Base-by-base conservation (phyloP, 2,113 vertebrate species). In the Tachysurus fulvidraco region DNA sequence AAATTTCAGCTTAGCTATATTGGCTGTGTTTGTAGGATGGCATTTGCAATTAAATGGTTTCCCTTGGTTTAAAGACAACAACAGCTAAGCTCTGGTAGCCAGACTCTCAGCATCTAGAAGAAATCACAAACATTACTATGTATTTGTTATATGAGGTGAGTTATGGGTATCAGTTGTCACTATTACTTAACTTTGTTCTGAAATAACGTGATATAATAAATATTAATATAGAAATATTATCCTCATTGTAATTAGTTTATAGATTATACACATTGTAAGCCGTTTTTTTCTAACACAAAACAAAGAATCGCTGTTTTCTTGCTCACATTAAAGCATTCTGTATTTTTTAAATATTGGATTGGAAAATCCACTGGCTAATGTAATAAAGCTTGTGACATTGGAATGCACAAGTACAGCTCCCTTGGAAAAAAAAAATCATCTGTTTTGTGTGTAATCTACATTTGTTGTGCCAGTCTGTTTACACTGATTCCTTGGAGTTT, bases 381-480 rank as follows among this genome's bases (percentile, higher is more conserved):
- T 59, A 11, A 46, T 71, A 55, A 86, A 84, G 89, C 81, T 88
- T 87, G 21, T 92, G 91, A 92, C 90, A 92, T 84, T 64, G 90
- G 93, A 93, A 94, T 93, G 89, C 89, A 91, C 89, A 94, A 94
- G 90, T 93, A 90, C 44, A 86, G 91, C 90, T 93, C 91, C 90
- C 84, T 88, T 36, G 46, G 5, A 23, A 30, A 84, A 83, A 86
- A 89, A 50, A 30, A n/a, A 44, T 64, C 82, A 91, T 94, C 91
- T 92, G 92, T 92, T 81, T 91, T 83, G 83, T 90, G 90, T 91
- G 88, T 90, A 92, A 91, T 94, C 91, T 92, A 87, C 81, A 57
- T 90, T 89, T 90, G 90, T 84, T 57, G 90, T 92, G 92, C 92
- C 92, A 91, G 90, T 89, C 84, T 94, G 93, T 94, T 94, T 95